Evolutionary conservation across 2,113 vertebrate species (phyloP).

Genomic region (Murina feae): DNA sequence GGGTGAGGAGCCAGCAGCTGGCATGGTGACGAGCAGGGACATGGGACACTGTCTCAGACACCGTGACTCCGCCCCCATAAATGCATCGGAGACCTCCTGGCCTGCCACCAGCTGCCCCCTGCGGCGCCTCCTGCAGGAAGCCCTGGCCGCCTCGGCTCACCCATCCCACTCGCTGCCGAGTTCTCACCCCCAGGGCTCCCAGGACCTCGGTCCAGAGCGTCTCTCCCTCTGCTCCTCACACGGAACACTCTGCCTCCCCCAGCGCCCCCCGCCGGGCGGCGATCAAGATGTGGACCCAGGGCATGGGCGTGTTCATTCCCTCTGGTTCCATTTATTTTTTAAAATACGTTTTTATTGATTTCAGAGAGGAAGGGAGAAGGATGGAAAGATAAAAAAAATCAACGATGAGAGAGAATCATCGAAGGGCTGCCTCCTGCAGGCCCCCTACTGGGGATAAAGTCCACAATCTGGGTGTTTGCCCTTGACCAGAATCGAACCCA

Average conservation of each 20-base stretch:
- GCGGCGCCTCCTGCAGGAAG: accelerated
- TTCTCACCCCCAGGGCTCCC: too few species aligned
- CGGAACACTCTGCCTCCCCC: background rate
- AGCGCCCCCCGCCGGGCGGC: accelerated
- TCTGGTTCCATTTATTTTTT: background rate
- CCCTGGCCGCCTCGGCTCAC: accelerated
- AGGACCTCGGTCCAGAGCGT: too few species aligned
- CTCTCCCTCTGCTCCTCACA: background rate
- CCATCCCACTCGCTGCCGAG: accelerated
- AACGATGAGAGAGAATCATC: too few species aligned
- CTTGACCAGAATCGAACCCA: too few species aligned
- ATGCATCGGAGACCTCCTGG: too few species aligned
- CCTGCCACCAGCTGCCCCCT: accelerated
- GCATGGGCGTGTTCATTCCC: accelerated
- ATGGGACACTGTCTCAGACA: accelerated
- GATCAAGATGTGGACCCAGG: accelerated
- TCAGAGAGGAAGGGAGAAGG: too few species aligned
- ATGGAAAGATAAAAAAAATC: too few species aligned
- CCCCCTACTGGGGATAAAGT: too few species aligned
- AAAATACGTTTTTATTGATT: too few species aligned
- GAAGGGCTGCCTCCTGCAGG: too few species aligned
- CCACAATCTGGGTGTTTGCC: too few species aligned
- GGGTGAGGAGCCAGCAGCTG: accelerated
- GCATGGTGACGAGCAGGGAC: accelerated
- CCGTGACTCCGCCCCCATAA: background rate